Percentiles rank a stretch among this genome's conserved stretches.
Conservation (phyloP, 2,888 invertebrate genomes). For the Cyrtodaria siliqua region DNA sequence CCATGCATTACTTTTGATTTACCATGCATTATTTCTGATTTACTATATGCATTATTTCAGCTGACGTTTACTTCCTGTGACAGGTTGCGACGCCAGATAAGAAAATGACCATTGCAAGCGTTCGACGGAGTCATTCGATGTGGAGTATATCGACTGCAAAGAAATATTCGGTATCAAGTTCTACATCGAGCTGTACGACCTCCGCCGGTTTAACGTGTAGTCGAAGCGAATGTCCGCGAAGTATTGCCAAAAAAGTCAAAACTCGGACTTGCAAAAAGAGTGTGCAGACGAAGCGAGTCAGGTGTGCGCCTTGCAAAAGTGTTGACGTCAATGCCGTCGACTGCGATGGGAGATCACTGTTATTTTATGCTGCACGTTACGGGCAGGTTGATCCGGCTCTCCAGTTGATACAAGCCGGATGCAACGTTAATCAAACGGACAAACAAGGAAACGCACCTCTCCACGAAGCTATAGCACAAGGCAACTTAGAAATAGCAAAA, state of each 20-base stretch:
- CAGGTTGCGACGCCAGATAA: too few relatives aligned
- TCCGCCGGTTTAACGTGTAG: background rate
- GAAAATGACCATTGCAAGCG: too few relatives aligned
- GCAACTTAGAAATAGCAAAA: conserved; percentile 58
- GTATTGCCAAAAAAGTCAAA: too few relatives aligned
- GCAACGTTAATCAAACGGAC: conserved; percentile 56
- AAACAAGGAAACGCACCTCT: conserved; percentile 57
- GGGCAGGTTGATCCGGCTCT: conserved; percentile 62
- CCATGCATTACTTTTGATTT: too few relatives aligned
- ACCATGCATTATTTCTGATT: too few relatives aligned
- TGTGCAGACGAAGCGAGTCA: too few relatives aligned
- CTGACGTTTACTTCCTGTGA: too few relatives aligned
- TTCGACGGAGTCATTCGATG: conserved; percentile 11
- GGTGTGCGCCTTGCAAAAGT: conserved; percentile 31
- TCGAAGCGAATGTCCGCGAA: too few relatives aligned
- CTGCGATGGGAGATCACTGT: conserved; percentile 54
- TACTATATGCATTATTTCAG: too few relatives aligned
- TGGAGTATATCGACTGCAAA: conserved; percentile 10
- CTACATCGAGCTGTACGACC: background rate
- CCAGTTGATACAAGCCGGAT: conserved; percentile 60
- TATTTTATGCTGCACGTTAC: conserved; percentile 66
- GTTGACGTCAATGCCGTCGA: conserved; percentile 62
- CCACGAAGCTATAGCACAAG: conserved; percentile 63
- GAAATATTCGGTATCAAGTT: background rate
- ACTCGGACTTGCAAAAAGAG: too few relatives aligned